Conservation (phyloP, 2,888 invertebrate genomes). For the Melangyna quadrimaculata region DNA sequence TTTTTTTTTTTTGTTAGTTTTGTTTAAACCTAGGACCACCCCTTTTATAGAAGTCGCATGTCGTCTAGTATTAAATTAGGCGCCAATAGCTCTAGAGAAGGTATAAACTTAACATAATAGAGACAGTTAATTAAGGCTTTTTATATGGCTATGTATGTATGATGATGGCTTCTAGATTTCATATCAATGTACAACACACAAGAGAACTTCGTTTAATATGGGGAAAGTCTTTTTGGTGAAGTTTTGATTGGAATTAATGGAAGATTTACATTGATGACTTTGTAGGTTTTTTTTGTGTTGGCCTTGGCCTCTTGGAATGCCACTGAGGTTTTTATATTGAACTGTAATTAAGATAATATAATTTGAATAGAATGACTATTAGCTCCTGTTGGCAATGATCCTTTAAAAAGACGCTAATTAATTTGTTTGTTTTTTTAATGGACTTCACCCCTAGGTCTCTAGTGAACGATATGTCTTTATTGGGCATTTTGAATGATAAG, state of each 20-base stretch:
- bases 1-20: neutral
- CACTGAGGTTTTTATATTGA: constrained; percentile 50
- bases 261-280: constrained; percentile 58
- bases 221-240: neutral
- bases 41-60: constrained; percentile 52
- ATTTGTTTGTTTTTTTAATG: constrained; percentile 1
- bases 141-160: constrained; percentile 22
- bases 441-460: neutral
- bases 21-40: too few species aligned
- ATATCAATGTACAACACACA: constrained; percentile 11
- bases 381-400: neutral
- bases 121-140: constrained; percentile 58
- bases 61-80: constrained; percentile 65
- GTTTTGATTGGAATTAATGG: constrained; percentile 55
- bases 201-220: neutral
- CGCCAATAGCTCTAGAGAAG: constrained; percentile 59
- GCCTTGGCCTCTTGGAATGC: neutral
- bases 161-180: constrained; percentile 42
- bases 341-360: constrained; percentile 53
- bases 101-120: constrained; percentile 70
- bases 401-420: constrained; percentile 7
- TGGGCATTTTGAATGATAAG: neutral
- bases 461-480: neutral
- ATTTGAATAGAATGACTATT: constrained; percentile 42
- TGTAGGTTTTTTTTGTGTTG: neutral